Evolutionary conservation across 2,113 vertebrate species (phyloP).

Genomic region (Albula glossodonta): DNA sequence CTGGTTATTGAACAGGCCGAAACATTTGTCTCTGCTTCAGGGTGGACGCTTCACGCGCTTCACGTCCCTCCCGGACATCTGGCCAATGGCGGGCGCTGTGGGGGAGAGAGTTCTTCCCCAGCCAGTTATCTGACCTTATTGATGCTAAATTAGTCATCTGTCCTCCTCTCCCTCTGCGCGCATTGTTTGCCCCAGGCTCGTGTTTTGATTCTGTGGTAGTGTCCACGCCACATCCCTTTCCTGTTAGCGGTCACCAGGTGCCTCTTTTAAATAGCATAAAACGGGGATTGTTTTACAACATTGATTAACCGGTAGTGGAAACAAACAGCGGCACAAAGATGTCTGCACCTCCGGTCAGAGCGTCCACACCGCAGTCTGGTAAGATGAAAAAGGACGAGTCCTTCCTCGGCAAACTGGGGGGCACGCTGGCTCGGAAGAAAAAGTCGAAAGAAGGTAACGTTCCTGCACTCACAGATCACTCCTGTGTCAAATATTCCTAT

Average conservation of each 20-base stretch:
- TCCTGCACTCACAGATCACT: background rate
- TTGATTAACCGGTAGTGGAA: background rate
- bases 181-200: background rate
- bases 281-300: background rate
- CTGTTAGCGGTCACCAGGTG: background rate
- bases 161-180: background rate
- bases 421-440: constrained; percentile 83
- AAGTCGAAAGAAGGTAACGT: constrained; percentile 77
- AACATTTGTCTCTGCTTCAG: background rate
- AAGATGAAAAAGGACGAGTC: constrained; percentile 89
- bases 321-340: constrained; percentile 45
- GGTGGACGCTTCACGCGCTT: no score
- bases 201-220: background rate
- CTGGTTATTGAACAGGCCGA: no score
- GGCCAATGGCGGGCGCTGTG: constrained; percentile 51
- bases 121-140: constrained; percentile 22
- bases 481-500: no score
- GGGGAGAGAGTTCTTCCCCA: background rate
- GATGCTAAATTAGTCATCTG: constrained; percentile 6
- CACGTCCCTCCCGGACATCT: constrained; percentile 13
- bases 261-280: background rate
- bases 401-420: constrained; percentile 88
- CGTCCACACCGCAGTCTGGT: constrained; percentile 61
- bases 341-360: constrained; percentile 60
- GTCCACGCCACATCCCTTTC: constrained; percentile 8